Evolutionary conservation across 1,140 invertebrate species (phyloP), one percentile per base, ranked within the genome.

Genomic region (Trichonephila clavipes): DNA sequence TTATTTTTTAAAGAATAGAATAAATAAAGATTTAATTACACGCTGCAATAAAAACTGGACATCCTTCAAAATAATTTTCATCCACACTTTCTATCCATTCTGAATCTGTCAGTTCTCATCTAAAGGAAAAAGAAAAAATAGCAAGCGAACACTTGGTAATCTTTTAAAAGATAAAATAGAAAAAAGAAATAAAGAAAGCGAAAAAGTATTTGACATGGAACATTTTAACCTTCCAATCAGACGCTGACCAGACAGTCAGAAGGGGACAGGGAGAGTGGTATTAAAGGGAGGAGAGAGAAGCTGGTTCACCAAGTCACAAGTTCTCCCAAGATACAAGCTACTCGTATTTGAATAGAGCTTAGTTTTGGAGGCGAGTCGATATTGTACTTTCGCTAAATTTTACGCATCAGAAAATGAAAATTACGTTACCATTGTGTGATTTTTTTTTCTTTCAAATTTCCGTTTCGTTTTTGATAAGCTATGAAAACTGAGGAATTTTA

Each of bases 241-340:
- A 77, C 72, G 72, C 18, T 77, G 72, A 77, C 72, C 72, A 77
- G 72, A 77, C 72, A 77, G 72, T 77, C 24, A 4, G 18, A 16
- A 21, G 62, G 62, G 62, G 18, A 21, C 2, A 21, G 62, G 21
- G 62, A 64, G 62, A 51, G 51, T 51, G 62, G 62, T 16, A 16
- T 18, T 6, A 40, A 40, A 40, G 69, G 24, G 69, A 34, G 28
- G 72, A 28, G 28, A 7, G 28, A 34, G 72, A 69, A 69, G 66
- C 66, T 40, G 72, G 72, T 40, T 77, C 72, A 28, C 18, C 14
- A 12, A 77, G 72, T 40, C 72, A 16, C 72, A 18, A 77, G 34
- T 77, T 77, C 28, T 28, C 69, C 72, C 28, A 34, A 14, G 24
- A 40, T 14, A 12, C 16, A 77, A 77, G 34, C 4, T 40, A 40